A percentile compares a stretch with the other conserved stretches of the same genome.
phyloP scores from a whole-genome alignment of 2,888 invertebrate genomes.

The Cosmorhoe ocellata region DNA sequence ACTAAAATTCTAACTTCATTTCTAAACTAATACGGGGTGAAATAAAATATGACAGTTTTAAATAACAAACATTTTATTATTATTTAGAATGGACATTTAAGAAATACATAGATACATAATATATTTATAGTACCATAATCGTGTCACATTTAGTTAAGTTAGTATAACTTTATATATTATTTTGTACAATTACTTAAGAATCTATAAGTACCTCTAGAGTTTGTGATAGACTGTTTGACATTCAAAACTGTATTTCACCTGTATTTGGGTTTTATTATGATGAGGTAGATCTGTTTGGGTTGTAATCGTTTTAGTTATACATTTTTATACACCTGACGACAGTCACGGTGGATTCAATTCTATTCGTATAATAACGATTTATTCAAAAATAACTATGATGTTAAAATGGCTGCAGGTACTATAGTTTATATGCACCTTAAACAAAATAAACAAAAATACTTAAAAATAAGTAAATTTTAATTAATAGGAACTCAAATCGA shows the following conservation, averaged over 20 bases:
- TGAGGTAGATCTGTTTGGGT: conserved; percentile 66
- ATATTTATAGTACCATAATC: conserved; percentile 62
- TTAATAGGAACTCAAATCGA: conserved; percentile 78
- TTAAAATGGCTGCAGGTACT: too few species aligned
- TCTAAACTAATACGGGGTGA: not conserved
- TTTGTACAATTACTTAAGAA: conserved; percentile 62
- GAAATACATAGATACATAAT: conserved; percentile 75
- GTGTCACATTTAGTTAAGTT: conserved; percentile 60
- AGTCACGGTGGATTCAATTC: too few species aligned
- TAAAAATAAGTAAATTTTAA: conserved; percentile 51
- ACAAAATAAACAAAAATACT: conserved; percentile 53
- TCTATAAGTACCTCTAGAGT: too few species aligned
- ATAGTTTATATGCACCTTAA: too few species aligned
- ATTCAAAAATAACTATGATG: too few species aligned
- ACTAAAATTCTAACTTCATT: too few species aligned
- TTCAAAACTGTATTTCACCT: too few species aligned
- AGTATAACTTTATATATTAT: conserved; percentile 64
- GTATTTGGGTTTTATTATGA: conserved; percentile 50
- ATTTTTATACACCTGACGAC: too few species aligned
- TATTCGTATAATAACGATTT: too few species aligned
- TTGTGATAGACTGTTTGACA: too few species aligned
- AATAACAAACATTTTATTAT: conserved; percentile 82
- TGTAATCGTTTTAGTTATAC: too few species aligned
- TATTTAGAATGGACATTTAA: conserved; percentile 77
- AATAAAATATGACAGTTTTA: conserved; percentile 41